Evolutionary conservation across 2,888 invertebrate genomes (phyloP).

Genomic region (Luperina testacea): DNA sequence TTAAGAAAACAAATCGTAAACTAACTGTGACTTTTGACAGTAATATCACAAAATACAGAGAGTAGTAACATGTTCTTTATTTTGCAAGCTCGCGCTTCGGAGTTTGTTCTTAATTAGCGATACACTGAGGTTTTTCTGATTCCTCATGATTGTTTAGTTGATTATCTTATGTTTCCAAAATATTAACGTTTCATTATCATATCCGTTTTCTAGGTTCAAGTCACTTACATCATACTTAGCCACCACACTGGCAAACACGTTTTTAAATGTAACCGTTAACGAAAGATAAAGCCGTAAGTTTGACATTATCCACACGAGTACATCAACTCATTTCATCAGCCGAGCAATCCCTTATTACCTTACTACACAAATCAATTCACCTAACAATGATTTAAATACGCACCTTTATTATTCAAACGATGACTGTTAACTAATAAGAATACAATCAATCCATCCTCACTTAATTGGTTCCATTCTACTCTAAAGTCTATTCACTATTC

Average conservation of each 20-base stretch:
- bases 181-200: slow-evolving; percentile 38
- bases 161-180: slow-evolving; percentile 36
- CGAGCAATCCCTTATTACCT: neutral
- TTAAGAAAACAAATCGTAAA: slow-evolving; percentile 40
- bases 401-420: slow-evolving; percentile 33
- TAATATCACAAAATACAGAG: neutral
- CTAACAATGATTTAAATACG: neutral
- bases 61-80: slow-evolving; percentile 35
- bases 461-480: slow-evolving; percentile 55
- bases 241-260: neutral
- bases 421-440: slow-evolving; percentile 36
- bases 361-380: neutral
- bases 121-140: slow-evolving; percentile 18
- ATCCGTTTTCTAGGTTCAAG: slow-evolving; percentile 36
- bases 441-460: slow-evolving; percentile 40
- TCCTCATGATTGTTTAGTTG: slow-evolving; percentile 29
- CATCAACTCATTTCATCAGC: neutral
- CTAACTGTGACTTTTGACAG: slow-evolving; percentile 60
- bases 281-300: neutral
- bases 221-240: slow-evolving; percentile 14
- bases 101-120: slow-evolving; percentile 60
- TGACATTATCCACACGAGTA: too few species aligned
- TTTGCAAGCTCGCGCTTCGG: slow-evolving; percentile 39
- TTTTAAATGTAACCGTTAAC: slow-evolving; percentile 4
- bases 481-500: slow-evolving; percentile 44